Evolutionary conservation across 2,113 vertebrate species (phyloP), one percentile per base, ranked within the genome.

Genomic region (Heterotilapia buettikoferi): DNA sequence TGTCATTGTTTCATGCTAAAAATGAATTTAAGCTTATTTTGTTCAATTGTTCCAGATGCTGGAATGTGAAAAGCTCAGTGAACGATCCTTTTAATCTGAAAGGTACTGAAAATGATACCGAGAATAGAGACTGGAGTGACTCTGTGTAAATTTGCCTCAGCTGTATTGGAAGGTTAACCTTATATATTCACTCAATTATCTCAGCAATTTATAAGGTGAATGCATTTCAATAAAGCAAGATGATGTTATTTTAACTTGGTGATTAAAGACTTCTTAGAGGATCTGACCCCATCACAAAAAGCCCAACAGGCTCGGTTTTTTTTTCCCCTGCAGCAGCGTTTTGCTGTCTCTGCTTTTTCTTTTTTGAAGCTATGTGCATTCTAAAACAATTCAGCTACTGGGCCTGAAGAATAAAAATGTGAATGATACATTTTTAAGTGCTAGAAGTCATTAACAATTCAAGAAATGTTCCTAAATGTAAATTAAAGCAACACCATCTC

Each of bases 391-490:
- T 91, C 88, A 56, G 59, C 86, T 40, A 19, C 31, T 7, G 19
- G 83, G 78, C 80, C 83, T 9, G 50, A 90, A 82, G 87, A 87
- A 56, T 52, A 66, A 86, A 76, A 81, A 80, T 59, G 26, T 40
- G 5, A 87, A 76, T 86, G 81, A 89, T 89, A 29, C 2, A 90
- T 90, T 92, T 88, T 91, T 82, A 86, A 89, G 54, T 10, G 53
- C 57, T 26, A 9, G 59, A 83, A 80, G 6, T 18, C 29, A 71
- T 93, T 82, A 89, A 93, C 86, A 81, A 94, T 94, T 91, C 56
- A 93, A 59, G 11, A 59, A 57, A 79, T 61, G 73, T 73, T 84
- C 76, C 85, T 73, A 80, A 89, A 92, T 82, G 86, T 90, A 89
- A 90, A 81, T 87, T 81, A 81, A 92, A 88, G 66, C 26, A 73